Evolutionary conservation across 1,140 invertebrate species (phyloP).

Genomic region (Hestina assimilis): DNA sequence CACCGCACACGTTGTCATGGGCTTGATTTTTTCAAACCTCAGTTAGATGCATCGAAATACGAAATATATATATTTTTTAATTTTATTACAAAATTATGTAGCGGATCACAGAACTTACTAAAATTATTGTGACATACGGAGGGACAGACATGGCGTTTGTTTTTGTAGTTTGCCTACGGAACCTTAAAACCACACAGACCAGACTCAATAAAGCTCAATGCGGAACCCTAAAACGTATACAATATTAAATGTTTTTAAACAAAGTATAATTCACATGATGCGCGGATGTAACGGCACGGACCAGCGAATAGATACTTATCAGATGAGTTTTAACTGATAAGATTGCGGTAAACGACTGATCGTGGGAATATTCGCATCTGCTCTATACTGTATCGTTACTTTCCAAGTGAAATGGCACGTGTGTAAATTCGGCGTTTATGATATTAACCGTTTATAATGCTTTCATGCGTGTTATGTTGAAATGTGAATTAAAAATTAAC

Average conservation of each 20-base stretch:
- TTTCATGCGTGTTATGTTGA: not conserved
- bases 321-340: constrained; percentile 41
- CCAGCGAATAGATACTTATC: constrained; percentile 40
- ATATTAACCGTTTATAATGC: not conserved
- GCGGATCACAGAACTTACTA: too few species aligned
- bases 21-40: too few species aligned
- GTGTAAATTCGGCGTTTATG: constrained; percentile 5
- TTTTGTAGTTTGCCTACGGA: too few species aligned
- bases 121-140: too few species aligned
- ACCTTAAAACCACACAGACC: too few species aligned
- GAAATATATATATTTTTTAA: too few species aligned
- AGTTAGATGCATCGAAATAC: too few species aligned
- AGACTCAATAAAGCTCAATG: too few species aligned
- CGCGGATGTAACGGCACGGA: constrained; percentile 39
- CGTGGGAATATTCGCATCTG: constrained; percentile 34
- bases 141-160: too few species aligned
- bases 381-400: constrained; percentile 16
- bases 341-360: constrained; percentile 34
- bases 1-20: too few species aligned
- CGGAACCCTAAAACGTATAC: not conserved
- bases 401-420: constrained; percentile 17
- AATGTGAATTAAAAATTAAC: too few species aligned
- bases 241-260: constrained; percentile 27
- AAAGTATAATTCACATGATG: constrained; percentile 16
- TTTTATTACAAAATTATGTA: too few species aligned